A percentile compares a stretch with the other conserved stretches of the same genome.
Conservation (phyloP, 2,113 vertebrate species). For the Plectropomus leopardus region DNA sequence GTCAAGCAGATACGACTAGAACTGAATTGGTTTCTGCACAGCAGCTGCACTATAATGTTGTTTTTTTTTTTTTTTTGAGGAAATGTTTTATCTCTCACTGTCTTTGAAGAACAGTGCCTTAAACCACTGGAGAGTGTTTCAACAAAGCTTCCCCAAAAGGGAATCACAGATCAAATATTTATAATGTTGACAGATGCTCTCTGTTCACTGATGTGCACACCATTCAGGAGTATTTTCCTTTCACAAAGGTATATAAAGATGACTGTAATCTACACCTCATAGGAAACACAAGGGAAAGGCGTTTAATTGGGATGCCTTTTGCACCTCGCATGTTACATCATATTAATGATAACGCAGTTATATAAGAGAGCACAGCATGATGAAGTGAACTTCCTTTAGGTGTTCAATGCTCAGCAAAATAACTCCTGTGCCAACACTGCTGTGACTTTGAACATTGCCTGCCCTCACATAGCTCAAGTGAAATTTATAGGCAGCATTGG, state of each 20-base stretch:
- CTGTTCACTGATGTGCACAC: constrained; percentile 29
- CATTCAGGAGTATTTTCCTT: constrained; percentile 5
- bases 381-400: constrained; percentile 13
- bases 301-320: neutral
- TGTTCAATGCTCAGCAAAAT: constrained; percentile 25
- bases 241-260: constrained; percentile 17
- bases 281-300: neutral
- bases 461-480: constrained; percentile 22
- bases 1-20: constrained; percentile 3
- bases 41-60: constrained; percentile 2
- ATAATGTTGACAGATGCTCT: constrained; percentile 60
- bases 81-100: constrained; percentile 42
- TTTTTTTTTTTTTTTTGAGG: constrained; percentile 13
- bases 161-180: constrained; percentile 74
- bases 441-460: constrained; percentile 63
- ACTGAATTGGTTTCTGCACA: constrained; percentile 21
- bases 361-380: constrained; percentile 3
- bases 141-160: constrained; percentile 62
- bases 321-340: neutral
- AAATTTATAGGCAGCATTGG: constrained; percentile 68
- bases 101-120: constrained; percentile 60
- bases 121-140: constrained; percentile 40
- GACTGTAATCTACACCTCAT: constrained; percentile 12
- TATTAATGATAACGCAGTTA: constrained; percentile 26
- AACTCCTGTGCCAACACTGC: constrained; percentile 30